These are phyloP conservation scores for Aphelenchoides fujianensis DNA, from an alignment of 1,140 invertebrate genomes.

Conservation along the genomic window DNA sequence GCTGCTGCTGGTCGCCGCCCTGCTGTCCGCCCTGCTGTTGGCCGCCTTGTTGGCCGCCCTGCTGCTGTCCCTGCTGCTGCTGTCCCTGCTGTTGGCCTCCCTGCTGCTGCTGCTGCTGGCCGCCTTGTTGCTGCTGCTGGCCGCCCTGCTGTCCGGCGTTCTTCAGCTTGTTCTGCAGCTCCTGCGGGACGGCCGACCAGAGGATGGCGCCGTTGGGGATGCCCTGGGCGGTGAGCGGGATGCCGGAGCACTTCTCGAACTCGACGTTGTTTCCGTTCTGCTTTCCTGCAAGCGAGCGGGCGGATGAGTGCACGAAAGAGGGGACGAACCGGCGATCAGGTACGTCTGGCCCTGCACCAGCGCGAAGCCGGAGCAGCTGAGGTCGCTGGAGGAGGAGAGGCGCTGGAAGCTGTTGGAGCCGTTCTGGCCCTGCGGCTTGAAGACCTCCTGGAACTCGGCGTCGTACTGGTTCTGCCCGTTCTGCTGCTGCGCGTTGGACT, in stretches of 20 bases:
- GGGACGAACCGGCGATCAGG: too few species aligned
- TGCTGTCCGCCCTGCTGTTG: too few species aligned
- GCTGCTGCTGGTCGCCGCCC: too few species aligned
- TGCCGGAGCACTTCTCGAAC: neutral
- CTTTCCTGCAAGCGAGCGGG: neutral
- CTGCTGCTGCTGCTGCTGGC: neutral
- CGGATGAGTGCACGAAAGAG: too few species aligned
- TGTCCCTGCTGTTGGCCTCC: neutral
- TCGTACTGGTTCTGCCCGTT: neutral
- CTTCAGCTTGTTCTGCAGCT: neutral
- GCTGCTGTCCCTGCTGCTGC: neutral
- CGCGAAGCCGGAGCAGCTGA: neutral
- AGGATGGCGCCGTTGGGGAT: neutral
- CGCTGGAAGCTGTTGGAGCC: neutral
- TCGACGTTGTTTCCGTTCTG: neutral
- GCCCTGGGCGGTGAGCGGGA: neutral
- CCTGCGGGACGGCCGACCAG: neutral
- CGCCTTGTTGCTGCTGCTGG: neutral
- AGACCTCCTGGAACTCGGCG: neutral
- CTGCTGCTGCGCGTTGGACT: neutral
- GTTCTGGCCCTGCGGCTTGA: neutral
- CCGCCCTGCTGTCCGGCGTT: neutral
- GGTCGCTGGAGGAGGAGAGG: neutral
- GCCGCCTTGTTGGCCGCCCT: neutral
- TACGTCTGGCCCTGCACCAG: too few species aligned